Conservation (phyloP, 2,888 invertebrate species). For the Drosophila quinaria region DNA sequence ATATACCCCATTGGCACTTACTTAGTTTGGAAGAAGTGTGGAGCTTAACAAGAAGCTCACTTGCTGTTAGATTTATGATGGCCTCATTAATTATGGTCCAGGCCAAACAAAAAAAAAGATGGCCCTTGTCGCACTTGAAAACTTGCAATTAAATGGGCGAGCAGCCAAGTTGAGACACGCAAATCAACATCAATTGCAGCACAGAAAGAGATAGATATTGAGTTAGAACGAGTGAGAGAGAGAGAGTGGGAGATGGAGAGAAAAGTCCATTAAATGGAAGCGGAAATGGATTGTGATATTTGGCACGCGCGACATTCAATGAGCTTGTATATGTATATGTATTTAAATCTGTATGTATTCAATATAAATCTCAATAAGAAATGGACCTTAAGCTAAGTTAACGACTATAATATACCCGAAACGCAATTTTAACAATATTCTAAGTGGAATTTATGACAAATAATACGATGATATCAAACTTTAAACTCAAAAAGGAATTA, state of each 20-base stretch:
- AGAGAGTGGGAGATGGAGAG: no score
- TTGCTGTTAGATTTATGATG: slow-evolving; percentile 72
- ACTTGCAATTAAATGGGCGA: slow-evolving; percentile 68
- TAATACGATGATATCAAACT: neutral
- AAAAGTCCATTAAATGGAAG: slow-evolving; percentile 32
- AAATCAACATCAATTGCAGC: slow-evolving; percentile 78
- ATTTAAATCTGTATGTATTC: no score
- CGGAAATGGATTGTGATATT: slow-evolving; percentile 60
- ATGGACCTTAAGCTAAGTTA: neutral
- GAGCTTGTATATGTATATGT: slow-evolving; percentile 33
- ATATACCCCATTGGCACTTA: slow-evolving; percentile 29
- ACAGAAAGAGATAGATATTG: neutral
- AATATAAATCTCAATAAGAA: slow-evolving; percentile 12
- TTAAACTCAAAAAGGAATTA: no score
- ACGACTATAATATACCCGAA: neutral
- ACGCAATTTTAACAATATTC: neutral
- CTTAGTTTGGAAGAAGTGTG: neutral
- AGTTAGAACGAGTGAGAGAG: no score
- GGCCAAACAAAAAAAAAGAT: slow-evolving; percentile 55
- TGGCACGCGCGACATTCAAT: slow-evolving; percentile 72
- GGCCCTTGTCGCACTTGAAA: slow-evolving; percentile 68
- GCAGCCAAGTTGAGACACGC: slow-evolving; percentile 64
- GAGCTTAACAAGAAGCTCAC: slow-evolving; percentile 21
- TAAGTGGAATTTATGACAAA: neutral
- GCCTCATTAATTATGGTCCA: slow-evolving; percentile 73